Conservation (phyloP, 2,797 vertebrate species). For the Myotis daubentonii region DNA sequence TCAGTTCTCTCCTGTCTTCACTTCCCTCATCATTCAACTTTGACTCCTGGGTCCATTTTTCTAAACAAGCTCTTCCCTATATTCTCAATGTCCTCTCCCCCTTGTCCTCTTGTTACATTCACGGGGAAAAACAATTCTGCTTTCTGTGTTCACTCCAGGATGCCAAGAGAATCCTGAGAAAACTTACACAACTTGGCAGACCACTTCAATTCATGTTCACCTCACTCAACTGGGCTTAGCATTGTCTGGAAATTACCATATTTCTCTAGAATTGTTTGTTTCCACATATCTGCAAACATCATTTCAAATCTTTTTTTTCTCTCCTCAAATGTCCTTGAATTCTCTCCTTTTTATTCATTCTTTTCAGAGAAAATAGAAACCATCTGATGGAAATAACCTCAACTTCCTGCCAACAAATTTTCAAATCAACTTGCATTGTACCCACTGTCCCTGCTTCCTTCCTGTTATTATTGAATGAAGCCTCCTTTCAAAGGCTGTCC, state of each 20-base stretch:
- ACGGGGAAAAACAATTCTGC: background rate
- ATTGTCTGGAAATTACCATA: background rate
- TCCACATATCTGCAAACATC: background rate
- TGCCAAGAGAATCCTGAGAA: background rate
- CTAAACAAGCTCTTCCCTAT: background rate
- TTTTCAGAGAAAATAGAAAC: slow-evolving; percentile 41
- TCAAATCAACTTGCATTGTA: background rate
- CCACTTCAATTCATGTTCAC: background rate
- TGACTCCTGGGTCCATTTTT: background rate
- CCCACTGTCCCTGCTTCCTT: background rate
- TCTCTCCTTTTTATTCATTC: background rate
- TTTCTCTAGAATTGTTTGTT: slow-evolving; percentile 3
- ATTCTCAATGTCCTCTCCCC: background rate
- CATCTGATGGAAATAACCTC: background rate
- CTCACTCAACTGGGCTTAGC: background rate
- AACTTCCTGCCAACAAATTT: slow-evolving; percentile 48
- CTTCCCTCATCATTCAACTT: background rate
- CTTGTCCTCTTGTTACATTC: background rate
- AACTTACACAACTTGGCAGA: background rate
- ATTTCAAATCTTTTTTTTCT: slow-evolving; percentile 4
- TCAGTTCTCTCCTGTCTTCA: background rate
- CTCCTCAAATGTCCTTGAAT: background rate
- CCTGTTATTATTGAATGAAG: background rate
- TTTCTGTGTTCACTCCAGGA: background rate
- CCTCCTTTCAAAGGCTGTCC: background rate